These are phyloP conservation scores for Lucinisca nassula DNA, from an alignment of 2,888 invertebrate genomes.

Conservation along the genomic window DNA sequence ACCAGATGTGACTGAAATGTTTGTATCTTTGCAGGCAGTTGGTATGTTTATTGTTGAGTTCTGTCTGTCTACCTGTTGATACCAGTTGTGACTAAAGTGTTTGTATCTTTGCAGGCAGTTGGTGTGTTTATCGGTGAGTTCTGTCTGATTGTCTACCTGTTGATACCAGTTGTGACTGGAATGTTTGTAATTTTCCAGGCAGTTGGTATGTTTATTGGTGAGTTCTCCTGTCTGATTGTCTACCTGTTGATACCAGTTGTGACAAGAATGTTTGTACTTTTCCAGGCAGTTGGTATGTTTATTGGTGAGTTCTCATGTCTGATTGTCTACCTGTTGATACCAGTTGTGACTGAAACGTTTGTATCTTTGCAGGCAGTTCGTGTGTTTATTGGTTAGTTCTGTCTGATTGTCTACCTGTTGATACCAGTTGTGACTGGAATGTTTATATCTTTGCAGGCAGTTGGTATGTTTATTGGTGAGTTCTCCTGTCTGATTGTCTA, in stretches of 20 bases:
- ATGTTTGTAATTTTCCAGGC: no score
- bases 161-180: slow-evolving; percentile 87
- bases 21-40: slow-evolving; percentile 91
- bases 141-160: slow-evolving; percentile 94
- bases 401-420: slow-evolving; percentile 94
- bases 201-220: slow-evolving; percentile 97
- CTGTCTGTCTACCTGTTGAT: slow-evolving; percentile 94
- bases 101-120: slow-evolving; percentile 91
- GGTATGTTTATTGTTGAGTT: slow-evolving; percentile 98
- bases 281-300: slow-evolving; percentile 95
- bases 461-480: slow-evolving; percentile 98
- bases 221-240: slow-evolving; percentile 94
- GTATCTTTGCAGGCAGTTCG: slow-evolving; percentile 91
- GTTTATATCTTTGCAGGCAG: slow-evolving; percentile 89
- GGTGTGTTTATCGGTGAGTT: slow-evolving; percentile 98
- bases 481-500: slow-evolving; percentile 95
- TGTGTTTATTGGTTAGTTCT: slow-evolving; percentile 99
- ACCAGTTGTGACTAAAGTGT: slow-evolving; percentile 40
- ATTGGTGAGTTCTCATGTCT: slow-evolving; percentile 96
- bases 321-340: slow-evolving; percentile 92
- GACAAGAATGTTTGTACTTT: no score
- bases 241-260: slow-evolving; percentile 91
- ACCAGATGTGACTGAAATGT: slow-evolving; percentile 35
- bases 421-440: slow-evolving; percentile 82
- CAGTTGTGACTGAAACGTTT: slow-evolving; percentile 42